A percentile compares a stretch with the other conserved stretches of the same genome.
Evolutionary conservation across 1,140 invertebrate species (phyloP).

Genomic region (Drosophila lini): DNA sequence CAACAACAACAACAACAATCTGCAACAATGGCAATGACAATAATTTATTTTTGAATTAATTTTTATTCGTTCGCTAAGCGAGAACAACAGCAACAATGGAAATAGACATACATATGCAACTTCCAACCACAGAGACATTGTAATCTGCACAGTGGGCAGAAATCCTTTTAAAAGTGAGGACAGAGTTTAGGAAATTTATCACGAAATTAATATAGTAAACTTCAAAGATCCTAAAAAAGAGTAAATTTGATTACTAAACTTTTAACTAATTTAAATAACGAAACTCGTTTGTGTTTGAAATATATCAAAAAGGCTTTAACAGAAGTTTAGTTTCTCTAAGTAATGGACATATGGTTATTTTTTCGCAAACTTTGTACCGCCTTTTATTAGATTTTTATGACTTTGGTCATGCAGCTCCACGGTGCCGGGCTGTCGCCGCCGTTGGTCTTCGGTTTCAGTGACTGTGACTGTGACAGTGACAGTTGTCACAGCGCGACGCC

Average conservation of each 20-base stretch:
- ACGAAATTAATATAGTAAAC: no score
- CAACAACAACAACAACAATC: conserved; percentile 22
- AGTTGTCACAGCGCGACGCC: conserved; percentile 60
- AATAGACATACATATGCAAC: conserved; percentile 45
- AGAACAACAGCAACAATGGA: conserved; percentile 37
- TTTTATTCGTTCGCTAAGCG: conserved; percentile 72
- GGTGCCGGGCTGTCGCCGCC: conserved; percentile 18
- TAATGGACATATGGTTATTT: neutral
- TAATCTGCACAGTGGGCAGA: conserved; percentile 8
- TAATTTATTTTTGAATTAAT: conserved; percentile 81
- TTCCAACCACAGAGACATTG: conserved; percentile 52
- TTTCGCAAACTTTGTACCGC: neutral
- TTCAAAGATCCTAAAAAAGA: neutral
- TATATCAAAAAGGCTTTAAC: no score
- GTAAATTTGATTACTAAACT: no score
- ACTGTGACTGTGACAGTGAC: conserved; percentile 70
- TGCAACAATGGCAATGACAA: conserved; percentile 73
- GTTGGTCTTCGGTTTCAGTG: conserved; percentile 39
- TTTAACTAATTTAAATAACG: no score
- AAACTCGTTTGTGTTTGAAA: no score
- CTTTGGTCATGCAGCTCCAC: neutral
- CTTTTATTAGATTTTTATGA: neutral
- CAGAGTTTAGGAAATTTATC: neutral
- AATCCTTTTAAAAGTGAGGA: neutral
- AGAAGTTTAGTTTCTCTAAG: no score